Base-by-base conservation (phyloP, 2,797 vertebrate genomes). In the Coranthus polyacanthus region DNA sequence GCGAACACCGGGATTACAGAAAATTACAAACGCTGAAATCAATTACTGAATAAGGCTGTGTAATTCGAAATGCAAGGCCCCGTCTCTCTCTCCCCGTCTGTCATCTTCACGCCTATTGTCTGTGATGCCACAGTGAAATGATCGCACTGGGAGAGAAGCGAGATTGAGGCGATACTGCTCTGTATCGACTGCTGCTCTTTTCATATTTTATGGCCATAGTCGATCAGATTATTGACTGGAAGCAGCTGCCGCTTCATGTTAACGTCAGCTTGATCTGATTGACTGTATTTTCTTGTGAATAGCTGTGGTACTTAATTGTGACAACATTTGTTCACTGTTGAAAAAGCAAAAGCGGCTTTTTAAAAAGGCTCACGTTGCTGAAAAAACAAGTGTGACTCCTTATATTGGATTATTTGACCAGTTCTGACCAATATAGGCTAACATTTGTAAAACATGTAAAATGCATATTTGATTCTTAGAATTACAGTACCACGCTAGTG, bases 21-120 rank as follows among this genome's bases (percentile, higher is more conserved):
- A 84, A 87, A 90, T 85, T 81, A 81, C 84, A 84, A 81, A 75
- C 20, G 17, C 57, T 78, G 26, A 72, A 88, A 89, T 91, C 85
- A 89, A 89, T 91, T 84, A 86, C 74, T 29, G 74, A 81, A 54
- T 59, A 54, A 74, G 70, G 54, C 81, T 52, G 66, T 57, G 52
- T 74, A 57, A 71, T 84, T 88, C 29, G n/a, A 75, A 81, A 72
- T 71, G 55, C 57, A 47, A 74, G 46, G 57, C 5, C 3, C 12
- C 15, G 37, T 34, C 46, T 41, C 38, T 21, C 22, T 52, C 34
- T 57, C 46, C 52, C 43, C 13, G 36, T 37, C 73, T 63, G 59
- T 78, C 77, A 72, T 87, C 74, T 73, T 82, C 84, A 75, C 26
- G 42, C 69, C 50, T 69, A 32, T 77, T 82, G 77, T 88, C 78